phyloP scores from a whole-genome alignment of 92 coral and sea anemone species.

The Diadumene lineata region DNA sequence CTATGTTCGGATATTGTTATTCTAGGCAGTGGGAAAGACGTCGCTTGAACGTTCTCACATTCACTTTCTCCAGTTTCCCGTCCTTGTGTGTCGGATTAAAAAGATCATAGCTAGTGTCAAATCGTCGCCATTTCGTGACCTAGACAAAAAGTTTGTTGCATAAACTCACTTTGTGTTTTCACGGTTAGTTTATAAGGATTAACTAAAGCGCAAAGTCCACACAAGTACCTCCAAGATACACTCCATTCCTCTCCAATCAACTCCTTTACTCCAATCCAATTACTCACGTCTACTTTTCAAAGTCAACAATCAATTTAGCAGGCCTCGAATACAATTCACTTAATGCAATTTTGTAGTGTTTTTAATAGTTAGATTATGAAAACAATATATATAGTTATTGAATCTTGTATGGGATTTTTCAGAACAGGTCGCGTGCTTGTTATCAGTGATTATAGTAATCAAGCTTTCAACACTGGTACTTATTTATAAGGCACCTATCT shows the following conservation, averaged over 20 bases:
- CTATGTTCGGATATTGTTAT: background rate
- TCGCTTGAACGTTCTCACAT: background rate
- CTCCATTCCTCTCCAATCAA: background rate
- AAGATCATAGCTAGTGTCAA: slow-evolving; percentile 37
- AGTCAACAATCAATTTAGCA: slow-evolving; percentile 8
- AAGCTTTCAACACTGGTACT: slow-evolving; percentile 27
- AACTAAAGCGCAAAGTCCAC: slow-evolving; percentile 43
- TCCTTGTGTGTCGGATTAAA: slow-evolving; percentile 31
- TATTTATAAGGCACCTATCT: slow-evolving; percentile 15
- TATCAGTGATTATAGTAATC: slow-evolving; percentile 23
- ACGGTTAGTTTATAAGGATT: slow-evolving; percentile 31
- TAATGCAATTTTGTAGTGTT: slow-evolving; percentile 4
- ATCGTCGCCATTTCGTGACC: slow-evolving; percentile 33
- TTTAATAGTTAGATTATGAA: slow-evolving; percentile 35
- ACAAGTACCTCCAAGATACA: background rate
- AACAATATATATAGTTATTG: slow-evolving; percentile 17
- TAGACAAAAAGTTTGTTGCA: slow-evolving; percentile 4
- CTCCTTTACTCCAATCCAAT: background rate
- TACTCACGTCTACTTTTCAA: background rate
- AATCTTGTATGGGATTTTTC: slow-evolving; percentile 2
- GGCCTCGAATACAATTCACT: slow-evolving; percentile 28
- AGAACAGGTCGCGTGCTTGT: slow-evolving; percentile 26
- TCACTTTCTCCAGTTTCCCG: slow-evolving; percentile 23
- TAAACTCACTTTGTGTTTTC: slow-evolving; percentile 26
- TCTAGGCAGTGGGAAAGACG: background rate